Evolutionary conservation across 1,140 invertebrate genomes (phyloP).

Genomic region (Probaryconus sp.): DNA sequence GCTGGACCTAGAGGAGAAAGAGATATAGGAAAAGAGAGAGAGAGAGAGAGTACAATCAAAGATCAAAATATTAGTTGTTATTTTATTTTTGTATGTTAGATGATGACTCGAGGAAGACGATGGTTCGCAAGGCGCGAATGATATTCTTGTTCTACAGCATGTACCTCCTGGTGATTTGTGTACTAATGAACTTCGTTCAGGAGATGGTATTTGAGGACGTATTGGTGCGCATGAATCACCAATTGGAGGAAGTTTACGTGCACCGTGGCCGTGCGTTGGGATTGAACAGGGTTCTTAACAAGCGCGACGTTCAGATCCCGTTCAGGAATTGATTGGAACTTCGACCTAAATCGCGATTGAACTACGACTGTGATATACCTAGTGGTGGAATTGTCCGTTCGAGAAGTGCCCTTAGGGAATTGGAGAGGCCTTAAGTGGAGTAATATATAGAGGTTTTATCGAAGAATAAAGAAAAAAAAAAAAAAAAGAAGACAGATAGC

Average conservation of each 20-base stretch:
- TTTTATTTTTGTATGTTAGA: too few relatives aligned
- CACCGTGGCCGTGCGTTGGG: not conserved
- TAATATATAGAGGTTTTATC: slow-evolving; percentile 43
- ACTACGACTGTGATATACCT: slow-evolving; percentile 50
- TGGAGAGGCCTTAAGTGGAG: slow-evolving; percentile 51
- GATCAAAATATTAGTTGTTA: too few relatives aligned
- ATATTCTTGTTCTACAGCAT: slow-evolving; percentile 59
- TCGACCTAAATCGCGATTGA: slow-evolving; percentile 21
- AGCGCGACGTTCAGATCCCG: slow-evolving; percentile 6
- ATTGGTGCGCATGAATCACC: not conserved
- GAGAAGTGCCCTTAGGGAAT: slow-evolving; percentile 58
- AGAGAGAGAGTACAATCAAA: too few relatives aligned
- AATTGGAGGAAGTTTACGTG: not conserved
- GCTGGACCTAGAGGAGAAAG: slow-evolving; percentile 11
- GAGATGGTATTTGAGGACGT: slow-evolving; percentile 4
- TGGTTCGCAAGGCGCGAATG: slow-evolving; percentile 41
- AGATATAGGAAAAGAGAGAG: too few relatives aligned
- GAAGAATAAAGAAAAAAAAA: slow-evolving; percentile 13
- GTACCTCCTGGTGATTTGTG: slow-evolving; percentile 38
- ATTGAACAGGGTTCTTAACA: slow-evolving; percentile 3
- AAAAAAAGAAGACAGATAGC: slow-evolving; percentile 20
- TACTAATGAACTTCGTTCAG: slow-evolving; percentile 47
- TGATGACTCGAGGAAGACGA: not conserved
- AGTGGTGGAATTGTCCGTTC: slow-evolving; percentile 53
- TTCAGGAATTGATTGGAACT: slow-evolving; percentile 33